Base-by-base conservation (phyloP, 2,797 vertebrate species). In the Petrocephalus sullivani region DNA sequence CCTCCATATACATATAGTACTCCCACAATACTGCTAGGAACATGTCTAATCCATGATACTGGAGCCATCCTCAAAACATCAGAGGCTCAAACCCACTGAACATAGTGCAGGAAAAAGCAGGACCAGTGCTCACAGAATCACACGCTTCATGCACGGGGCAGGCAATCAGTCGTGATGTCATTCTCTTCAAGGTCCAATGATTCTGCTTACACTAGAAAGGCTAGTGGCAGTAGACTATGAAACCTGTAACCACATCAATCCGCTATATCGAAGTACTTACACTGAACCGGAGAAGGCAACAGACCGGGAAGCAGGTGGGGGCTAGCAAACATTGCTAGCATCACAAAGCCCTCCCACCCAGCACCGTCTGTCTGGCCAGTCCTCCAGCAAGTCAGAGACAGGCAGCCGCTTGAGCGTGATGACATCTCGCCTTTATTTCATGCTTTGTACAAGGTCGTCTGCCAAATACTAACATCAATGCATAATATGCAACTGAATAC, bases 351-450 rank as follows among this genome's bases (percentile, higher is more conserved):
- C 28, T 71, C 28, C 64, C 64, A 16, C 12, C 28, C 37, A 10
- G 12, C 14, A 41, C 67, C 33, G 37, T 41, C 14, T 75, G 67
- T 75, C 67, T 41, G 10, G 33, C 28, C 37, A 75, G 37, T 37
- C 33, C 33, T 33, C 67, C 67, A 75, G 67, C 67, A 41, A 75
- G 33, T 75, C 46, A 83, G 81, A 84, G 51, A 84, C 49, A 84
- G 82, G 82, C 51, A 56, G 51, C 82, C 46, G 53, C 23, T 46
- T 81, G 41, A 46, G 49, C 33, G 16, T 49, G 75, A 81, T 49
- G 16, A 81, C n/a, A 83, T 83, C 51, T 51, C 8, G 10, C 81
- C 46, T 84, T 56, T 84, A 84, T 84, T 84, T 84, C 82, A 84
- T 53, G 82, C 82, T 28, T 56, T 56, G 82, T 54, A 84, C 82